Conservation (phyloP, 1,140 invertebrate genomes). For the Hormaphis cornu region DNA sequence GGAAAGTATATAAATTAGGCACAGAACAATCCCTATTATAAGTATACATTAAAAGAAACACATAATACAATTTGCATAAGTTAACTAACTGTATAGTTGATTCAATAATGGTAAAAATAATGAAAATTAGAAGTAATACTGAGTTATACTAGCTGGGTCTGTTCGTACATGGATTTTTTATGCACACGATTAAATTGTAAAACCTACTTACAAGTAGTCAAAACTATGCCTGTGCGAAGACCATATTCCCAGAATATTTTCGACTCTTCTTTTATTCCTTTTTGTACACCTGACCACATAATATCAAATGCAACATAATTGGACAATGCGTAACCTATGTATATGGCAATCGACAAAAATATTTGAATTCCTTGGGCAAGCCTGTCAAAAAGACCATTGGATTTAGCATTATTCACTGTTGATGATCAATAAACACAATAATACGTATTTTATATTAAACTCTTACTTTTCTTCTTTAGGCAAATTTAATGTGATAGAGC, state of each 20-base stretch:
- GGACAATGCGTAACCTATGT: constrained; percentile 51
- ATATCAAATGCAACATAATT: constrained; percentile 55
- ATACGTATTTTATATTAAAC: not conserved
- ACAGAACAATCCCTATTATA: too few relatives aligned
- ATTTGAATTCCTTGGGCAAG: constrained; percentile 47
- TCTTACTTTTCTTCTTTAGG: constrained; percentile 39
- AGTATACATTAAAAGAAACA: too few relatives aligned
- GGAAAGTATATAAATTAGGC: too few relatives aligned
- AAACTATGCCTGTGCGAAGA: not conserved
- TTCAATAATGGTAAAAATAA: not conserved
- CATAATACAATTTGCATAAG: not conserved
- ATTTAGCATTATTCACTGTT: not conserved
- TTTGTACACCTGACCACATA: constrained; percentile 42
- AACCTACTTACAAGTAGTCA: constrained; percentile 27
- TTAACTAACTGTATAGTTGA: not conserved
- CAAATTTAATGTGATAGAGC: constrained; percentile 42
- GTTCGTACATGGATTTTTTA: too few relatives aligned
- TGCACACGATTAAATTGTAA: constrained; percentile 6
- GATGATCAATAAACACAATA: constrained; percentile 3
- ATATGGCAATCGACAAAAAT: constrained; percentile 49
- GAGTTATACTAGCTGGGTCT: too few relatives aligned
- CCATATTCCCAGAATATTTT: constrained; percentile 20
- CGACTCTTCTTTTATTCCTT: not conserved
- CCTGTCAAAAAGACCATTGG: constrained; percentile 39
- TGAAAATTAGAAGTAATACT: constrained; percentile 28